Percentiles rank a stretch among this genome's conserved stretches.
Evolutionary conservation across 2,797 vertebrate species (phyloP).

Genomic region (Acanthurus tractus): DNA sequence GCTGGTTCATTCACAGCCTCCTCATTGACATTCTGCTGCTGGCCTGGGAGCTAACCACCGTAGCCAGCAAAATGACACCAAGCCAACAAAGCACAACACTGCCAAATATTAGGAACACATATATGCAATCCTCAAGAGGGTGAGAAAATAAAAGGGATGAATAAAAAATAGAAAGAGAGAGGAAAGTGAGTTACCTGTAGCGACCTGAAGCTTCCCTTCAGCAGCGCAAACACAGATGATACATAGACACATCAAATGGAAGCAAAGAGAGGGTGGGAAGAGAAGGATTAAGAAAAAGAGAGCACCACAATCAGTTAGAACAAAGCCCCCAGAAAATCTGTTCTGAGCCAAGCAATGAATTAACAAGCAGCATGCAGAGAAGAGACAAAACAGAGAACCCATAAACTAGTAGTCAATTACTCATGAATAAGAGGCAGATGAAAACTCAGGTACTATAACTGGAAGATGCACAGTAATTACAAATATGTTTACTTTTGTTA

Average conservation of each 20-base stretch:
- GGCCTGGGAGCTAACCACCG: conserved; percentile 58
- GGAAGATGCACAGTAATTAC: neutral
- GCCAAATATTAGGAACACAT: conserved; percentile 60
- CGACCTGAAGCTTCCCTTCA: conserved; percentile 99
- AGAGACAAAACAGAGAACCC: conserved; percentile 24
- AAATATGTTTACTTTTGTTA: neutral
- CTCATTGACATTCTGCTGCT: conserved; percentile 80
- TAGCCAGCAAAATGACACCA: conserved; percentile 54
- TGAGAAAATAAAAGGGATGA: neutral
- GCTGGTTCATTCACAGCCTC: conserved; percentile 71
- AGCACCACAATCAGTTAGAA: conserved; percentile 75
- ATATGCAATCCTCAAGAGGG: conserved; percentile 33
- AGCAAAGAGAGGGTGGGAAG: conserved; percentile 74
- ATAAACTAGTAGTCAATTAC: conserved; percentile 3
- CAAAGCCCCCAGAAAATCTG: conserved; percentile 61
- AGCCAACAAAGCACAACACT: conserved; percentile 62
- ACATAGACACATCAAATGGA: conserved; percentile 76
- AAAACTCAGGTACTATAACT: neutral
- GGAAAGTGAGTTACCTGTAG: conserved; percentile 91
- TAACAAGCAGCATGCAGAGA: conserved; percentile 75
- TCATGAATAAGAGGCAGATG: neutral
- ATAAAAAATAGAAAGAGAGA: conserved; percentile 65
- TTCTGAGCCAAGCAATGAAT: conserved; percentile 69
- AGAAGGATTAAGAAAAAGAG: conserved; percentile 62
- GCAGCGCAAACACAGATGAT: conserved; percentile 81